Base-by-base conservation (phyloP, 2,113 vertebrate species). In the Myrmophylax atrothorax region DNA sequence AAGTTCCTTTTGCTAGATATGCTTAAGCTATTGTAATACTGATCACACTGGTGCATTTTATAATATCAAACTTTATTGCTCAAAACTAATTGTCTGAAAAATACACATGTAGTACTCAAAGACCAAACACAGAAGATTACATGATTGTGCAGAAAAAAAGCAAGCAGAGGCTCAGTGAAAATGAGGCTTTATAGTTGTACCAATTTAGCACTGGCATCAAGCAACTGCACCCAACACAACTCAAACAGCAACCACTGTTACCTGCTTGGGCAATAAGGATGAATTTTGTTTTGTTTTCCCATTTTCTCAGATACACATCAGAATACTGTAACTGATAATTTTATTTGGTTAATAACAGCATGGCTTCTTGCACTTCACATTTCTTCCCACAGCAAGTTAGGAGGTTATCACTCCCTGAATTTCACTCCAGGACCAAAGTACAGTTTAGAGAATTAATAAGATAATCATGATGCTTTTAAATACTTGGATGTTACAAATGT, bases 11-110 rank as follows among this genome's bases (percentile, higher is more conserved):
- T 29, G 35, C 59, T 63, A 63, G 67, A 10, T 16, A 12, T 5
- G 24, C 37, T 67, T 67, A 29, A 40, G 13, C 62, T 87, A 22
- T 11, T 15, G 20, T 38, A 67, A 56, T 60, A 96, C 92, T 58
- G 86, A 88, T 72, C 89, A 93, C 78, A 92, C 84, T 81, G 64
- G 73, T 87, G 60, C 77, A 76, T 88, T 93, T 96, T 97, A 94
- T 96, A 95, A 96, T 98, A 97, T 97, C 97, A 97, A 97, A 97
- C 92, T 98, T 98, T 98, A 98, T 98, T 98, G 97, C 97, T 97
- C 91, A 66, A 97, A 98, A 97, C 97, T 97, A 98, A 96, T 97
- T 81, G 88, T 97, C 92, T 94, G 89, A 92, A 94, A 97, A 97
- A 93, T 96, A 96, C 95, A 97, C 95, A 96, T 96, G 94, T 93